These are phyloP conservation scores for Hemicentrotus pulcherrimus DNA, from an alignment of 35 echinoderm and acorn worm genomes.

Conservation along the genomic window DNA sequence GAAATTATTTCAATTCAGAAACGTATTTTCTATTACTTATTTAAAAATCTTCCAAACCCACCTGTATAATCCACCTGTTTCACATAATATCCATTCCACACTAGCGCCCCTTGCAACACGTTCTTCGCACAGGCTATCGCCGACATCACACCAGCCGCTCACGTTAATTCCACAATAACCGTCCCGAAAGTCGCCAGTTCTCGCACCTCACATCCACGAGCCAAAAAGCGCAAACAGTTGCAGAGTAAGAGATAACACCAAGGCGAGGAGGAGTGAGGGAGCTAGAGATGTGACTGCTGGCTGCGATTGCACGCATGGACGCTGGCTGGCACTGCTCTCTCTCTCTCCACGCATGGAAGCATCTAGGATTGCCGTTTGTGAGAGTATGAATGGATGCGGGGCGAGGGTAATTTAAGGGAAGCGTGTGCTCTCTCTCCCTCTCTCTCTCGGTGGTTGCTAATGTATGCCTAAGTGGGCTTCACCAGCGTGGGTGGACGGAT, in stretches of 20 bases:
- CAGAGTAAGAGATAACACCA: neutral
- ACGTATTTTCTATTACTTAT: neutral
- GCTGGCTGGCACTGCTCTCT: neutral
- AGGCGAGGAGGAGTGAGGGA: neutral
- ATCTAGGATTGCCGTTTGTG: neutral
- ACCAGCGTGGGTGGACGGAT: neutral
- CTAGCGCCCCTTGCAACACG: slow-evolving; percentile 17
- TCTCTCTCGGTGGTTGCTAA: neutral
- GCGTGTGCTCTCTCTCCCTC: neutral
- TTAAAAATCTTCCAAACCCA: neutral
- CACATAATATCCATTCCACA: slow-evolving; percentile 51
- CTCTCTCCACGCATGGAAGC: neutral
- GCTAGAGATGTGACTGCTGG: neutral
- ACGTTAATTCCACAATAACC: slow-evolving; percentile 52
- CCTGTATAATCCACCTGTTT: slow-evolving; percentile 46
- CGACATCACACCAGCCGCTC: slow-evolving; percentile 20
- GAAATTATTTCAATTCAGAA: neutral
- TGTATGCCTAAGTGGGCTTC: neutral
- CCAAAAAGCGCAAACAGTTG: slow-evolving; percentile 22
- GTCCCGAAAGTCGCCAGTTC: neutral
- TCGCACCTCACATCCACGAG: neutral
- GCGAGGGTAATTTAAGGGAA: neutral
- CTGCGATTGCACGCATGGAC: neutral
- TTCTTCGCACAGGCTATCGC: neutral
- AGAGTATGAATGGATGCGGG: neutral